Base-by-base conservation (phyloP, 2,797 vertebrate species). In the Melanotaenia maccullochi region DNA sequence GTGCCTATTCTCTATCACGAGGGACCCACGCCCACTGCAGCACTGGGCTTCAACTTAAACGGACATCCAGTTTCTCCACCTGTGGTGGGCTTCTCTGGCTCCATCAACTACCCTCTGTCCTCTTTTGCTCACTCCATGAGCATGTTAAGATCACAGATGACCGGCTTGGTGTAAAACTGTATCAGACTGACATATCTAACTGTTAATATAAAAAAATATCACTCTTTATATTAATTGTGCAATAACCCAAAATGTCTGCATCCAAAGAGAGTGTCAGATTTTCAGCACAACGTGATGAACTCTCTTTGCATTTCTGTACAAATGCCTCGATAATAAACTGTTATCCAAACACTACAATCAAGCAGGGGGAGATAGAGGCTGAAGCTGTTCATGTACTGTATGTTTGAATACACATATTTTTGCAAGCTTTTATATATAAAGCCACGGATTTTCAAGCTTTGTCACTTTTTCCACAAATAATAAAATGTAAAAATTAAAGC, bases 1-100 rank as follows among this genome's bases (percentile, higher is more conserved):
- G 96, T 97, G 12, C 97, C 97, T 2, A 96, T 98, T 60, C 89
- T 99, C 52, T 98, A 98, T 75, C 97, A 97, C 42, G 96, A 98
- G 47, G 96, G 94, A 60, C 91, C 95, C 18, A 73, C 92, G 2
- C 85, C 93, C 1, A 44, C 88, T 1, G 82, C 95, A 4, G 83
- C 94, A 1, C 81, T 97, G 90, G 94, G 94, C 3, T 97, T 98
- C 85, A 90, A 73, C 57, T 32, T 97, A 78, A 90, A 73, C 38
- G 79, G 95, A 85, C 93, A 95, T 20, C 93, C 95, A 28, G 85
- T 92, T 2, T 95, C 96, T 0, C 91, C 87, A 71, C 82, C 88
- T 4, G 55, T 90, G 9, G 65, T 87, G 33, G 85, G 91, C 30
- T 96, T 96, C 84, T 90, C 95, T 4, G 91, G 90, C 74, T 90